Base-by-base conservation (phyloP, 2,113 vertebrate genomes). In the Cettia cetti region DNA sequence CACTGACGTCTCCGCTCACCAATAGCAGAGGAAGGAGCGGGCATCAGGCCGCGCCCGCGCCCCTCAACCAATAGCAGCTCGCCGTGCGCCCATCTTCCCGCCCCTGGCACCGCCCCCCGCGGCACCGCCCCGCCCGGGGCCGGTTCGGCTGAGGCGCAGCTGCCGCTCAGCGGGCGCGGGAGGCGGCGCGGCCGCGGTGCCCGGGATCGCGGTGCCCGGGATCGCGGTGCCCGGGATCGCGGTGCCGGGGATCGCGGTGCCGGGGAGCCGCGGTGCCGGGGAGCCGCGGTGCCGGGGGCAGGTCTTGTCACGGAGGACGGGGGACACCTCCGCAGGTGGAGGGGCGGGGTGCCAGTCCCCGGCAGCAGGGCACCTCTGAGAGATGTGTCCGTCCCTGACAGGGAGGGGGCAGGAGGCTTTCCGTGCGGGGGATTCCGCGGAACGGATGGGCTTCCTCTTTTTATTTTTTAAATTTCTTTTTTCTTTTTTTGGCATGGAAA, bases 111-210 rank as follows among this genome's bases (percentile, higher is more conserved):
- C 66, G 37, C 59, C 70, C 35, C 44, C 27, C 13, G 13, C 15
- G n/a, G 57, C 50, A 7, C 83, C 78, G 64, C 90, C 93, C 82
- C 14, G n/a, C 15, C 28, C n/a, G 35, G 35, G 63, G 59, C 88
- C 87, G 61, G 97, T 52, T 97, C 39, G 94, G 96, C 89, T 93
- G 97, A 40, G 70, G 82, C 72, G 86, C 96, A 88, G 96, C 96
- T 91, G 79, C 85, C 26, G 40, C 72, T 82, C 96, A 93, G 96
- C 95, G 91, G 86, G 90, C 10, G n/a, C 52, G 76, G 75, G 31
- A 1, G 54, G 54, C 0, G 17, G 71, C 2, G 11, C 5, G 15
- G 49, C 1, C 2, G 8, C 30, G 8, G 21, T 4, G 0, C 8
- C 13, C 31, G 23, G 59, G 56, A 66, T 92, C 81, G 83, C 42